phyloP scores from a whole-genome alignment of 1,140 invertebrate species.

The Hormaphis cornu region DNA sequence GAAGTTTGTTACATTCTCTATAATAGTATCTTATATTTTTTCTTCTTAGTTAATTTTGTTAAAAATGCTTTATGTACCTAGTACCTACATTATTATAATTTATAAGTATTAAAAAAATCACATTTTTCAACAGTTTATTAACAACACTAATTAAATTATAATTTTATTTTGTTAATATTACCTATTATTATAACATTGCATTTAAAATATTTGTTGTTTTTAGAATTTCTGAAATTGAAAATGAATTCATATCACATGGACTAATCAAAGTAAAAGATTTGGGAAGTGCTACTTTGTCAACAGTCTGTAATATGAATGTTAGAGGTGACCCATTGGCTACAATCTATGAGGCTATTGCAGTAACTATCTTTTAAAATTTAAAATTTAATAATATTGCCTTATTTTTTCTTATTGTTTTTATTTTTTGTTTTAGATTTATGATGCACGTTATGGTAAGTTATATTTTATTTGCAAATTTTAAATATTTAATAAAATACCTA shows the following conservation, averaged over 20 bases:
- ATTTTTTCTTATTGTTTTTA: not conserved
- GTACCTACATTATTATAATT: too few relatives aligned
- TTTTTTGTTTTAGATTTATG: slow-evolving; percentile 7
- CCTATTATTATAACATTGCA: too few relatives aligned
- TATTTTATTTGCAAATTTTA: not conserved
- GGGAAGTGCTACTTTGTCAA: not conserved
- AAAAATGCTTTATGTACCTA: too few relatives aligned
- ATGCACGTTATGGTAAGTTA: not conserved
- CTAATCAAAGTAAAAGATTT: slow-evolving; percentile 12
- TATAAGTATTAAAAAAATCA: too few relatives aligned
- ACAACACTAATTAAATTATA: too few relatives aligned
- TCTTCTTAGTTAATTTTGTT: too few relatives aligned
- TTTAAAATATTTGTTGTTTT: not conserved
- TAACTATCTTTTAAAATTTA: not conserved
- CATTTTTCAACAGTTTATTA: too few relatives aligned
- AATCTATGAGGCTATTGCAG: not conserved
- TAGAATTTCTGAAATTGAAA: not conserved
- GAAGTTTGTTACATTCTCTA: too few relatives aligned
- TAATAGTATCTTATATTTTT: too few relatives aligned
- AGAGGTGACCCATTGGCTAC: not conserved
- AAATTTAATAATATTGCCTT: not conserved
- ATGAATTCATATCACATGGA: not conserved
- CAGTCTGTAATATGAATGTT: not conserved
- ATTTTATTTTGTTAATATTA: not conserved
- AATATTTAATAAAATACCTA: not conserved